Evolutionary conservation across 2,113 vertebrate species (phyloP).

Genomic region (Hippocampus mohnikei): DNA sequence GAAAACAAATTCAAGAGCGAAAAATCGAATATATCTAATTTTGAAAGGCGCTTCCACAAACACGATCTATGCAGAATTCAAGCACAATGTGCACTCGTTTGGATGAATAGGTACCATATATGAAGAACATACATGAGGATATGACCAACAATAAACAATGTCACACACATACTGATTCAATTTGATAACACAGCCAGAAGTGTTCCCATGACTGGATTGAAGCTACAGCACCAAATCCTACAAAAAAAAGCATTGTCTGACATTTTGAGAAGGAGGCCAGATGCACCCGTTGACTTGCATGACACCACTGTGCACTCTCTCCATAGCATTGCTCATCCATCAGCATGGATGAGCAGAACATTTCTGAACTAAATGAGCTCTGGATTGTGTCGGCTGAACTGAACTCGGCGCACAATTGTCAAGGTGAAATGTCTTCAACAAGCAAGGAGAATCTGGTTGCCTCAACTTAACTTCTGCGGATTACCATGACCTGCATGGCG

Average conservation of each 20-base stretch:
- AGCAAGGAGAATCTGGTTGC: not conserved
- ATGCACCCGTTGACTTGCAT: not conserved
- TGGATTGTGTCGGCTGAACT: not conserved
- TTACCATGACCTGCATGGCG: not conserved
- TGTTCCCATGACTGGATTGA: not conserved
- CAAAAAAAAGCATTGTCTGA: conserved; percentile 5
- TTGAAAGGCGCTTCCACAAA: conserved; percentile 5
- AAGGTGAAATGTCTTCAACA: not conserved
- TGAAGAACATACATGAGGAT: not conserved
- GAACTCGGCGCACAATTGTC: not conserved
- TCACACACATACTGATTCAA: not conserved
- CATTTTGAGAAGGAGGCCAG: not conserved
- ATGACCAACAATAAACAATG: not conserved
- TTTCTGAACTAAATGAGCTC: not conserved
- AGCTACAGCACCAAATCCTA: conserved; percentile 5
- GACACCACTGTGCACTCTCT: conserved; percentile 8
- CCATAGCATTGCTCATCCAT: conserved; percentile 9
- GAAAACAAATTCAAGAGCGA: conserved; percentile 17
- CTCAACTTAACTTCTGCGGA: not conserved
- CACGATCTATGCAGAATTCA: not conserved
- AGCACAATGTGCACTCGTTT: not conserved
- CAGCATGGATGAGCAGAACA: not conserved
- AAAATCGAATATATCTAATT: conserved; percentile 15
- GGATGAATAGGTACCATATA: not conserved
- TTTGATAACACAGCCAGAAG: conserved; percentile 18